These are phyloP conservation scores for Stenopsyche tienmushanensis DNA, from an alignment of 1,140 invertebrate species.

Conservation along the genomic window DNA sequence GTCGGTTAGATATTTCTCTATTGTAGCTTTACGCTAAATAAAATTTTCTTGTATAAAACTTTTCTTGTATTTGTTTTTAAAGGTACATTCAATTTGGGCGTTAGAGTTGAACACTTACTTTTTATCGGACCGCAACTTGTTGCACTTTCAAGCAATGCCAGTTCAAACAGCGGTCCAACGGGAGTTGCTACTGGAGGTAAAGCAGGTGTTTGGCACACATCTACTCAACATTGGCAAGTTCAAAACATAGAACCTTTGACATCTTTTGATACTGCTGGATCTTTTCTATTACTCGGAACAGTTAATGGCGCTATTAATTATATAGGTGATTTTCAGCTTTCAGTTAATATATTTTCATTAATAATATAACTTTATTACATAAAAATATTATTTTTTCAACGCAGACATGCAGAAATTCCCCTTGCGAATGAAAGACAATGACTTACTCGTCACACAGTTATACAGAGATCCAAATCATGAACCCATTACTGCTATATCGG, in stretches of 20 bases:
- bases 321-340: slow-evolving; percentile 71
- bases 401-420: slow-evolving; percentile 99
- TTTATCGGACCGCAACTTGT: slow-evolving; percentile 97
- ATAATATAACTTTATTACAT: slow-evolving; percentile 27
- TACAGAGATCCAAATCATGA: slow-evolving; percentile 94
- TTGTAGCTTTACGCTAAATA: neutral
- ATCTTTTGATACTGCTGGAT: slow-evolving; percentile 95
- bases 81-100: slow-evolving; percentile 90
- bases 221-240: slow-evolving; percentile 97
- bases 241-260: slow-evolving; percentile 93
- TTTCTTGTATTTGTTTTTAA: too few relatives aligned
- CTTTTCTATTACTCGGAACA: slow-evolving; percentile 91
- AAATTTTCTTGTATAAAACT: too few relatives aligned
- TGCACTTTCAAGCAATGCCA: slow-evolving; percentile 68
- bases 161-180: slow-evolving; percentile 43
- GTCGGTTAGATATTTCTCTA: slow-evolving; percentile 44
- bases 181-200: slow-evolving; percentile 67
- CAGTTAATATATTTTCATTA: slow-evolving; percentile 24
- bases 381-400: slow-evolving; percentile 33
- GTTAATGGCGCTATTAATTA: slow-evolving; percentile 97
- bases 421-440: slow-evolving; percentile 97
- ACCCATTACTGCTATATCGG: slow-evolving; percentile 96
- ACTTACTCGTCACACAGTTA: slow-evolving; percentile 93
- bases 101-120: slow-evolving; percentile 92
- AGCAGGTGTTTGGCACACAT: slow-evolving; percentile 98